Base-by-base conservation (phyloP, 1,140 invertebrate genomes). In the Rhyzopertha dominica region DNA sequence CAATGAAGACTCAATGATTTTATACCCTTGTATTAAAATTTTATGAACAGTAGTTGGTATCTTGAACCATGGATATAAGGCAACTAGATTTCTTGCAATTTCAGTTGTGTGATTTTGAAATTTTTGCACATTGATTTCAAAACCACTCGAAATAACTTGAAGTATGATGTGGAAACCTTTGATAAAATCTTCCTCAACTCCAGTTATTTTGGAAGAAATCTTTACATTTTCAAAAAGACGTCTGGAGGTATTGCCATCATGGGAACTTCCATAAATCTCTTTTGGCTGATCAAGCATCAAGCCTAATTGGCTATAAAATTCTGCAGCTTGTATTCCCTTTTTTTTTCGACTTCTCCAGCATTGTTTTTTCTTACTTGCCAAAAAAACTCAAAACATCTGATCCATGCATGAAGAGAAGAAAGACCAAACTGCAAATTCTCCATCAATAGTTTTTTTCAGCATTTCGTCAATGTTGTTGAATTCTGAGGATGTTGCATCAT, bases 31-130 rank as follows among this genome's bases (percentile, higher is more conserved):
- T 12, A 59, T 56, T 9, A 68, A 38, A 23, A 62, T 38, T 59
- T 62, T 65, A 28, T 69, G 65, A 5, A 68, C 36, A n/a, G 53
- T 50, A 20, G 58, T 40, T 24, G 62, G 56, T 58, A 68, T 66
- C 9, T 41, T 41, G 47, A 58, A 60, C 58, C 59, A 66, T 5
- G 40, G 13, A 57, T 66, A 67, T 10, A 47, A 23, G 22, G 49
- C 7, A 18, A 65, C 54, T 34, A 52, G 61, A 13, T 42, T 16
- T 42, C 44, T 20, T 30, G 55, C 56, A 44, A 56, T 62, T 45
- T 55, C 39, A 24, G 41, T 17, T 20, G 47, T 45, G 41, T 53
- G 64, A 30, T 53, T 19, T 13, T 47, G 18, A 38, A 59, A 62
- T 31, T 22, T 47, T n/a, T 43, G 24, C 25, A 49, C 39, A 36